A percentile compares a stretch with the other conserved stretches of the same genome.
Conservation (phyloP, 2,797 vertebrate species). For the Poeciliopsis paucimaculata region DNA sequence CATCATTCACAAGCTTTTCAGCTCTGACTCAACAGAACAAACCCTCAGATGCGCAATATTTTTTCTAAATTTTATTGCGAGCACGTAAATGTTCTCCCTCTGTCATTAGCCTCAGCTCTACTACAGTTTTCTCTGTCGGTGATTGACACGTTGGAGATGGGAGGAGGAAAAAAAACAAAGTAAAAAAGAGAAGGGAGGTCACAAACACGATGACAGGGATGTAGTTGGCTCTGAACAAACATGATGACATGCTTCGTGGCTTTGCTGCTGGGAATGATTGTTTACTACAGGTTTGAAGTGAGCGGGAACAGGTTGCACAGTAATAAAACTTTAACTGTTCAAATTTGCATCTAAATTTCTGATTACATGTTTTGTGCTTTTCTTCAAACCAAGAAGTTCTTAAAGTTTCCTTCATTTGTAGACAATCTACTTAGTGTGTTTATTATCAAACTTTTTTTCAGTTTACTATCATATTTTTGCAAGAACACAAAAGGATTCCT, state of each 20-base stretch:
- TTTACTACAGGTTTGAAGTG: constrained; percentile 16
- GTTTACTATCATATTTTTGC: background rate
- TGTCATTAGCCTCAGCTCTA: constrained; percentile 23
- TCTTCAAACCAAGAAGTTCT: background rate
- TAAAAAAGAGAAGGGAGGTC: background rate
- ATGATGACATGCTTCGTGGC: constrained; percentile 69
- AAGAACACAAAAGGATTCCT: background rate
- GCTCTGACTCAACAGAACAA: constrained; percentile 13
- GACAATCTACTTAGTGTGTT: background rate
- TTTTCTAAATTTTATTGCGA: constrained; percentile 7
- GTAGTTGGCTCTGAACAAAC: constrained; percentile 51
- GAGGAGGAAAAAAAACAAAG: background rate
- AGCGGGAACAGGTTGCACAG: background rate
- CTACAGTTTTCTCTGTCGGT: constrained; percentile 33
- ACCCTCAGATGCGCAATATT: constrained; percentile 36
- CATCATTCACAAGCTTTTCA: constrained; percentile 12
- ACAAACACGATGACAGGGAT: constrained; percentile 29
- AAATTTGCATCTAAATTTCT: constrained; percentile 2
- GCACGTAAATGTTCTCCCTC: constrained; percentile 27
- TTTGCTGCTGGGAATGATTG: constrained; percentile 45
- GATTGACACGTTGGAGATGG: constrained; percentile 37
- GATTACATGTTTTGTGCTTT: background rate
- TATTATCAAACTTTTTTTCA: background rate
- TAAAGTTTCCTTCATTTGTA: background rate
- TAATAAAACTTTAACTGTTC: background rate